Conservation (phyloP, 2,888 invertebrate species). For the Melitaea athalia region DNA sequence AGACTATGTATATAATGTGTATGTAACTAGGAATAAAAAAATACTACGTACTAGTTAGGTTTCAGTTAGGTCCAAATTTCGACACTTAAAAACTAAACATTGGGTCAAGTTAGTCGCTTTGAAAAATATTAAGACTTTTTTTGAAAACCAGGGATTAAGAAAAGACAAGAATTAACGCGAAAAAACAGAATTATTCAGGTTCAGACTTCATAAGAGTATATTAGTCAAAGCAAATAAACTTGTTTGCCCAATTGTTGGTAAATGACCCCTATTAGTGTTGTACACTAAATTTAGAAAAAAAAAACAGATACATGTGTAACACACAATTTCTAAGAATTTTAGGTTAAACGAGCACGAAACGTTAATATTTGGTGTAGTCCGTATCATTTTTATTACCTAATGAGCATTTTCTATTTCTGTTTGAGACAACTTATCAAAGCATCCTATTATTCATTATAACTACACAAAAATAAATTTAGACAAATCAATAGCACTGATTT, state of each 20-base stretch:
- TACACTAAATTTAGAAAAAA: constrained; percentile 42
- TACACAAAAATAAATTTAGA: not conserved
- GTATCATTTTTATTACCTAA: constrained; percentile 37
- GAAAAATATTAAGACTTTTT: constrained; percentile 3
- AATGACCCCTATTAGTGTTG: constrained; percentile 44
- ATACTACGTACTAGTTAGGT: constrained; percentile 1
- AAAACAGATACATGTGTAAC: constrained; percentile 37
- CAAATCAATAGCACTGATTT: not conserved
- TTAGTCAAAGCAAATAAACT: constrained; percentile 33
- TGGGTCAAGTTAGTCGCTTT: constrained; percentile 13
- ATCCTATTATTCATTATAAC: not conserved
- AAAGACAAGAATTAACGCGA: not conserved
- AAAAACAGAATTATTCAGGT: not conserved
- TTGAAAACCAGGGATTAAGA: not conserved
- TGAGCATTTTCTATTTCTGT: constrained; percentile 35
- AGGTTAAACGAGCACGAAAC: constrained; percentile 38
- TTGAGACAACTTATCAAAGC: constrained; percentile 7
- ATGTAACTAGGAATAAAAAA: constrained; percentile 7
- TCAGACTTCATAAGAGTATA: not conserved
- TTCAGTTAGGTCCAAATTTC: constrained; percentile 31
- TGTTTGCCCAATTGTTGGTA: constrained; percentile 23
- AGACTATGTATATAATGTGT: not conserved
- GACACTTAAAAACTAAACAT: constrained; percentile 22
- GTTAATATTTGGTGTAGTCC: constrained; percentile 49
- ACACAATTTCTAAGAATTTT: constrained; percentile 42